Evolutionary conservation across 2,888 invertebrate genomes (phyloP).

Genomic region (Cryptocheilus praepositus): DNA sequence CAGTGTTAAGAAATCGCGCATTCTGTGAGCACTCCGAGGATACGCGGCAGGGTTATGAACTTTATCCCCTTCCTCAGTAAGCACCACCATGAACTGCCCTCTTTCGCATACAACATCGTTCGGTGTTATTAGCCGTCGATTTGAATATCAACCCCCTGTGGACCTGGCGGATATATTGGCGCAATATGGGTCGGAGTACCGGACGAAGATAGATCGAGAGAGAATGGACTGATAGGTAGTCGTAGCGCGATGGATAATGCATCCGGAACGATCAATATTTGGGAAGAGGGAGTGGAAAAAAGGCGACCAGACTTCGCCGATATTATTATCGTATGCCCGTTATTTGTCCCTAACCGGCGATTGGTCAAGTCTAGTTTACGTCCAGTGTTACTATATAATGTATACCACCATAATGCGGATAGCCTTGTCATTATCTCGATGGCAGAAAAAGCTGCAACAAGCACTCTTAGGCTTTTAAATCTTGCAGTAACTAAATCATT

Average conservation of each 20-base stretch:
- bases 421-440: no score
- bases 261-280: constrained; percentile 25
- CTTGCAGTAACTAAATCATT: no score
- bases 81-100: background rate
- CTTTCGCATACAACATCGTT: constrained; percentile 32
- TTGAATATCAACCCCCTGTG: constrained; percentile 38
- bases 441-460: no score
- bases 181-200: constrained; percentile 23
- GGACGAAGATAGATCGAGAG: constrained; percentile 24
- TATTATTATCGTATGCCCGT: no score
- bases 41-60: no score
- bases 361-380: no score
- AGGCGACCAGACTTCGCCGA: no score
- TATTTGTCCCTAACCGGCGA: no score
- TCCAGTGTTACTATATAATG: no score
- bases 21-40: no score
- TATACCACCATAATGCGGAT: no score
- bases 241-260: constrained; percentile 19
- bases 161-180: constrained; percentile 35
- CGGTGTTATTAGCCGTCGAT: constrained; percentile 40
- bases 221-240: constrained; percentile 24
- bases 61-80: background rate
- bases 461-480: no score
- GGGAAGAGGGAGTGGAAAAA: background rate
- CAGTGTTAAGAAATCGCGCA: background rate